These are phyloP conservation scores for Lepus oiostolus DNA, from an alignment of 2,797 vertebrate species.

Conservation along the genomic window DNA sequence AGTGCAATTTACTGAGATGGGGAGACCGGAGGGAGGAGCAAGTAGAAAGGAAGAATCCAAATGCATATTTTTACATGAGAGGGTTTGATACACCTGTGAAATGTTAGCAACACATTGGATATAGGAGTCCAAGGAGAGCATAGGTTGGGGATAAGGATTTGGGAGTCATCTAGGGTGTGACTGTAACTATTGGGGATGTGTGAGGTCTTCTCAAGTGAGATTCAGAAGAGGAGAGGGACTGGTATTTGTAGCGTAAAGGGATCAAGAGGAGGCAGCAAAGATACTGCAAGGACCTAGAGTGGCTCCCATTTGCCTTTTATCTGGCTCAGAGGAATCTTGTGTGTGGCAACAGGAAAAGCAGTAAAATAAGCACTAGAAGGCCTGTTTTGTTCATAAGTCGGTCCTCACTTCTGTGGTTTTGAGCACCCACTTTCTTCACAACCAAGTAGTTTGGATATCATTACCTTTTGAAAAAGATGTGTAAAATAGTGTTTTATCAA, in stretches of 20 bases:
- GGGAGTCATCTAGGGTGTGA: neutral
- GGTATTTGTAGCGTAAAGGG: neutral
- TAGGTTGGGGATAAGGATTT: neutral
- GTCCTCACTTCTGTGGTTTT: neutral
- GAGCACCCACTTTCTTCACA: neutral
- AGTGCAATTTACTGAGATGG: neutral
- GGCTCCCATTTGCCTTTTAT: neutral
- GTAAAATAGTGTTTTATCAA: neutral
- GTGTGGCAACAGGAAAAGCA: fast-evolving
- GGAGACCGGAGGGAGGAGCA: neutral
- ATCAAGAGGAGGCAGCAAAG: neutral
- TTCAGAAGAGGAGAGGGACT: neutral
- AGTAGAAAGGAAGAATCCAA: neutral
- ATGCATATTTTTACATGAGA: neutral
- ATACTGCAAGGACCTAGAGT: neutral
- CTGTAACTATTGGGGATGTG: neutral
- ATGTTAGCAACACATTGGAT: neutral
- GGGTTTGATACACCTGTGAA: neutral
- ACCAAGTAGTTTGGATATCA: neutral
- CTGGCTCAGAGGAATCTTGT: neutral
- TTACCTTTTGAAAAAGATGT: neutral
- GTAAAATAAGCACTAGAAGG: neutral
- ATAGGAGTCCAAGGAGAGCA: neutral
- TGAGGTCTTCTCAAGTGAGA: neutral
- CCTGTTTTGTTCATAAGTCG: neutral